Conservation (phyloP, 2,113 vertebrate species). For the Brachionichthys hirsutus region DNA sequence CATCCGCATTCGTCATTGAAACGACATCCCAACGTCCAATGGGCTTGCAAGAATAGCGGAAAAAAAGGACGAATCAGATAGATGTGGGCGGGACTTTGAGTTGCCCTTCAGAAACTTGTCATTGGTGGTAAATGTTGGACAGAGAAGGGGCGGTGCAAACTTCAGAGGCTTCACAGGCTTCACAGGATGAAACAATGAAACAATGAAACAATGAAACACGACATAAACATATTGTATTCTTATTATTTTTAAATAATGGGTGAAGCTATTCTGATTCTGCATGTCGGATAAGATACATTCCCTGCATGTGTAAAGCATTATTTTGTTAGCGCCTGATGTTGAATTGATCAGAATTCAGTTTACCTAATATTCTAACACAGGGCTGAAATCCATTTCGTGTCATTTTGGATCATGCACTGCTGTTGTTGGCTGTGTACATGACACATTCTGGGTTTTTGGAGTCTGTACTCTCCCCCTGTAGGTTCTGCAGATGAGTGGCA, state of each 20-base stretch:
- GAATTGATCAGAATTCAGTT: background rate
- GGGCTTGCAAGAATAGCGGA: background rate
- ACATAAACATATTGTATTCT: no score
- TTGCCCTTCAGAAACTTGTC: constrained; percentile 49
- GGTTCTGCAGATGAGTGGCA: constrained; percentile 78
- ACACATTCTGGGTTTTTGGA: constrained; percentile 27
- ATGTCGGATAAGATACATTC: no score
- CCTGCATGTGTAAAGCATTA: no score
- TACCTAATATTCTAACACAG: constrained; percentile 11
- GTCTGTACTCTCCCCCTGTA: constrained; percentile 77
- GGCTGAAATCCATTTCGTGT: constrained; percentile 29
- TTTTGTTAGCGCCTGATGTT: background rate
- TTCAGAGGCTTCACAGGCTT: no score
- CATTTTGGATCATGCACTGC: constrained; percentile 40
- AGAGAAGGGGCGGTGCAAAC: no score
- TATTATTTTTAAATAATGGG: no score
- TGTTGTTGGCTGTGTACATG: constrained; percentile 34
- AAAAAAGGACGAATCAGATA: constrained; percentile 56
- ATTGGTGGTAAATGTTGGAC: constrained; percentile 33
- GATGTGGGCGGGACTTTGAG: constrained; percentile 24
- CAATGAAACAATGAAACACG: no score
- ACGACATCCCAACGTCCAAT: constrained; percentile 52
- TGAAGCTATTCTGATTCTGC: no score
- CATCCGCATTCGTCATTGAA: constrained; percentile 39
- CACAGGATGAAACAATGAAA: no score